Evolutionary conservation across 2,113 vertebrate genomes (phyloP), one percentile per base, ranked within the genome.

Genomic region (Nansenia antarctica): DNA sequence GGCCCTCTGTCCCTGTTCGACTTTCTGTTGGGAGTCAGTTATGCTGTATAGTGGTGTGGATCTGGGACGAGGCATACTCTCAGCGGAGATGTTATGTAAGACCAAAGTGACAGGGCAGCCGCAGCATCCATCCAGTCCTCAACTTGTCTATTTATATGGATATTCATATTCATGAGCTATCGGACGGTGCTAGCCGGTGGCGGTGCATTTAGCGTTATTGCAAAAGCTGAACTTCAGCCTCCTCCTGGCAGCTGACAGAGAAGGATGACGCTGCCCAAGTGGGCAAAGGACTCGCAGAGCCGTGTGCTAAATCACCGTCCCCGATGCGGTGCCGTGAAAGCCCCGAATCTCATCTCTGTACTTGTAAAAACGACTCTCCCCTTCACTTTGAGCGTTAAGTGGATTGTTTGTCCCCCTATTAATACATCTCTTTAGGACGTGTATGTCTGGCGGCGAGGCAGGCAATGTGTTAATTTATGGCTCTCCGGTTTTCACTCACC

Each of bases 121-220:
- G n/a, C 77, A 80, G 84, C 82, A 91, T 90, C 79, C 82, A 85
- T 90, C 87, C 80, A 86, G 83, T 89, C 85, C 80, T 90, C 87
- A 86, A 88, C 86, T 86, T 85, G 81, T 90, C 87, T 91, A 89
- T 90, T 91, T 90, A 90, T 91, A 90, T 85, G 76, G 83, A 83
- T 83, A 90, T 92, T 91, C 89, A 92, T 91, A 91, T 92, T 88
- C 90, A 92, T 89, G 90, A 91, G 86, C 82, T 74, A 87, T 69
- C 83, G 83, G 88, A 90, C 86, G 84, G 79, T 87, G 83, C n/a
- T n/a, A 31, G 62, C 78, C 69, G 69, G 71, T 79, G 78, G 83
- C 71, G 59, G 85, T 85, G 86, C 85, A 88, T 92, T 92, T 90
- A 91, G 90, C 69, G 76, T 89, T 88, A 91, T 90, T 91, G 88